phyloP scores from a whole-genome alignment of 2,113 vertebrate genomes.

The Neofelis nebulosa region DNA sequence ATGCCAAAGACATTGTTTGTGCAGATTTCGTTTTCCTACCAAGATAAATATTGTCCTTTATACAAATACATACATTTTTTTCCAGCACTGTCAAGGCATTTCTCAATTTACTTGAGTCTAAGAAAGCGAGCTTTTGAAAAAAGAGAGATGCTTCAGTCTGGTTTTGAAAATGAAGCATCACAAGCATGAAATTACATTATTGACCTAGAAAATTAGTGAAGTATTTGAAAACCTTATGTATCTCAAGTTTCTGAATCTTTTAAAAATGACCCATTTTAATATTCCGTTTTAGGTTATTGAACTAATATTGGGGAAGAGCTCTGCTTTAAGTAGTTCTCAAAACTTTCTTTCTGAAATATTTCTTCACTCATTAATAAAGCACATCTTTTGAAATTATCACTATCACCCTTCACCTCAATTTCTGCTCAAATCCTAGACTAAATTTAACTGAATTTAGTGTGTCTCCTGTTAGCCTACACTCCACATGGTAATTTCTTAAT shows the following conservation, averaged over 20 bases:
- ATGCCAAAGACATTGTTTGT: constrained; percentile 41
- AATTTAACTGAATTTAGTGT: neutral
- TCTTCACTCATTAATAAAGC: neutral
- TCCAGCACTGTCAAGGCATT: neutral
- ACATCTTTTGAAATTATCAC: neutral
- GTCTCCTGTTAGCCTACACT: neutral
- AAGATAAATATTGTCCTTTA: constrained; percentile 58
- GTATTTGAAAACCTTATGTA: constrained; percentile 35
- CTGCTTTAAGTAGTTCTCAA: neutral
- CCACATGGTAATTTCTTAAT: neutral
- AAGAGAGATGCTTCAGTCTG: neutral
- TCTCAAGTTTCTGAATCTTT: neutral
- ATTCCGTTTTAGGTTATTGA: neutral
- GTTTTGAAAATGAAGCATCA: constrained; percentile 36
- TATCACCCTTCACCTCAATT: neutral
- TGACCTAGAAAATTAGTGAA: constrained; percentile 60
- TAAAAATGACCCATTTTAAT: neutral
- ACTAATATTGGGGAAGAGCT: neutral
- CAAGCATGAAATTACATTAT: constrained; percentile 51
- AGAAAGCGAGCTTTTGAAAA: constrained; percentile 39
- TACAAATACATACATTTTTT: neutral
- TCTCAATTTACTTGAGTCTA: constrained; percentile 19
- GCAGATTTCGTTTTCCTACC: constrained; percentile 45
- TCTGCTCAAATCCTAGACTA: neutral
- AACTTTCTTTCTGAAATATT: neutral